Evolutionary conservation across 2,113 vertebrate genomes (phyloP).

Genomic region (Erythrolamprus reginae): DNA sequence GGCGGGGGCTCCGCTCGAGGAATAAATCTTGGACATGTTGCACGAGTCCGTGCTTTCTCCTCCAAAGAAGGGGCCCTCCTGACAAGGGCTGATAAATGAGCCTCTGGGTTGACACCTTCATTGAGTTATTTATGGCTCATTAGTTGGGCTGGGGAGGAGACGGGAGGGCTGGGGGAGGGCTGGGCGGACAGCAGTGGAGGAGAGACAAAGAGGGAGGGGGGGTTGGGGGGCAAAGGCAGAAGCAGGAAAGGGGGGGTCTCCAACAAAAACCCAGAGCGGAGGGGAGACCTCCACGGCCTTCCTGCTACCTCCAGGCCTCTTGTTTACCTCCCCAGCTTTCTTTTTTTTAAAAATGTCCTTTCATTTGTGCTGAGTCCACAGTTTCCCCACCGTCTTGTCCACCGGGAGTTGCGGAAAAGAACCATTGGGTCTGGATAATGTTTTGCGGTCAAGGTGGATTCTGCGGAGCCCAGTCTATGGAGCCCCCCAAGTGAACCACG

Average conservation of each 20-base stretch:
- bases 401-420: not conserved
- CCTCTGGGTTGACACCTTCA: constrained; percentile 96
- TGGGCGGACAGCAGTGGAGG: constrained; percentile 38
- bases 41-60: constrained; percentile 72
- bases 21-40: constrained; percentile 84
- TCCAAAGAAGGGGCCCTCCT: constrained; percentile 73
- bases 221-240: not conserved
- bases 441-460: not conserved
- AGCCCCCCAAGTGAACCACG: no score
- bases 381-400: no score
- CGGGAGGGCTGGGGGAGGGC: constrained; percentile 50
- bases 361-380: not conserved
- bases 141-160: constrained; percentile 91
- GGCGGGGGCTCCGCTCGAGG: constrained; percentile 67
- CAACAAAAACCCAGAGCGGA: not conserved
- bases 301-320: not conserved
- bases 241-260: not conserved
- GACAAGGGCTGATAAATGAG: constrained; percentile 94
- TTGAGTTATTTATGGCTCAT: constrained; percentile 99
- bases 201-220: constrained; percentile 51
- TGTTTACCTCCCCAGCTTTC: no score
- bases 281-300: not conserved
- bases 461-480: not conserved
- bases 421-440: not conserved
- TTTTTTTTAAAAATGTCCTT: not conserved